Evolutionary conservation across 2,113 vertebrate species (phyloP).

Genomic region (Dinomys branickii): DNA sequence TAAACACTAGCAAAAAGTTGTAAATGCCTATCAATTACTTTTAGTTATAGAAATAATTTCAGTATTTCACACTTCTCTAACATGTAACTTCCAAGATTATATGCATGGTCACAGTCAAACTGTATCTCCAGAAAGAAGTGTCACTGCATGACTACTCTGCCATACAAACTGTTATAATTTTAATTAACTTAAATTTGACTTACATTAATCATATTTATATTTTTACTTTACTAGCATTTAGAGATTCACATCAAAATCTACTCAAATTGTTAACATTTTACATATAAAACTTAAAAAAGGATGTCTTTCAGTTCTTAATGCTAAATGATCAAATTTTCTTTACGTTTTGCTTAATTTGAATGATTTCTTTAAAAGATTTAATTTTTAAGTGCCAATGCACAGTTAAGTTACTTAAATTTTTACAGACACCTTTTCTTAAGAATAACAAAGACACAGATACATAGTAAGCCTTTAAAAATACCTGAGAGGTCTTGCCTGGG

Average conservation of each 20-base stretch:
- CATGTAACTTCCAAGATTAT: slow-evolving; percentile 53
- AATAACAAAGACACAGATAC: slow-evolving; percentile 86
- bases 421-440: slow-evolving; percentile 92
- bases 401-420: slow-evolving; percentile 78
- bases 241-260: slow-evolving; percentile 78
- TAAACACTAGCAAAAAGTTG: neutral
- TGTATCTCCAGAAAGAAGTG: slow-evolving; percentile 40
- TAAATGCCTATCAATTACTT: slow-evolving; percentile 59
- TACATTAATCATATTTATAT: slow-evolving; percentile 65
- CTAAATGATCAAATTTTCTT: slow-evolving; percentile 70
- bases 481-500: slow-evolving; percentile 99
- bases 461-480: slow-evolving; percentile 91
- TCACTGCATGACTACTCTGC: slow-evolving; percentile 53
- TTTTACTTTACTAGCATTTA: slow-evolving; percentile 80
- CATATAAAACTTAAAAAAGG: slow-evolving; percentile 89
- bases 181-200: slow-evolving; percentile 72
- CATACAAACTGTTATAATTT: slow-evolving; percentile 53
- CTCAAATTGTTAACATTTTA: slow-evolving; percentile 82
- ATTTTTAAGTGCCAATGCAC: slow-evolving; percentile 81
- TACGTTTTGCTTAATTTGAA: slow-evolving; percentile 67
- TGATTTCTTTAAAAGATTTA: slow-evolving; percentile 77
- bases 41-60: slow-evolving; percentile 73
- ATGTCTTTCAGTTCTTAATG: slow-evolving; percentile 86
- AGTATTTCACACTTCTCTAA: slow-evolving; percentile 70
- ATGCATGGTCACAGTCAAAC: slow-evolving; percentile 45